Evolutionary conservation across 2,888 invertebrate genomes (phyloP).

Genomic region (Eutolmus rufibarbis): DNA sequence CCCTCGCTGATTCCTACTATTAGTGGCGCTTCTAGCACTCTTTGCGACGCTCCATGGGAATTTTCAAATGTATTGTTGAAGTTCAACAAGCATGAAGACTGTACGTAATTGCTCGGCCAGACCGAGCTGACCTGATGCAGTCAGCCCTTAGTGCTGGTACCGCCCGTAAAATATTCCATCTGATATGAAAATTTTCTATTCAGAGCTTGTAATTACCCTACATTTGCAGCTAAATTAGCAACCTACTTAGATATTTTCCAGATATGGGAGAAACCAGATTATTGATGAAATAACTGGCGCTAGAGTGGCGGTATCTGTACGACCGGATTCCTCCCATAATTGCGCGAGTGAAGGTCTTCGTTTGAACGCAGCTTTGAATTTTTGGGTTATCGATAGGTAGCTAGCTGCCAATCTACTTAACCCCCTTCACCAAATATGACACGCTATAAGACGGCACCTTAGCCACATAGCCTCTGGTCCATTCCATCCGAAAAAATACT

Average conservation of each 20-base stretch:
- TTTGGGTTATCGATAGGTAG: neutral
- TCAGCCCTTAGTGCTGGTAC: neutral
- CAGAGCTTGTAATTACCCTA: constrained; percentile 23
- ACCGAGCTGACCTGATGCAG: neutral
- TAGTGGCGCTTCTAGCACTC: neutral
- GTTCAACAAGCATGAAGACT: neutral
- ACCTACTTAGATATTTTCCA: constrained; percentile 31
- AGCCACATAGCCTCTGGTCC: neutral
- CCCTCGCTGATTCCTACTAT: neutral
- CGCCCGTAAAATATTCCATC: neutral
- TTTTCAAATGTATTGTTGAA: constrained; percentile 21
- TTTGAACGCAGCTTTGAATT: neutral
- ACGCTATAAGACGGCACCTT: neutral
- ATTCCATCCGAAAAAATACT: neutral
- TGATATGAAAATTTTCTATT: constrained; percentile 16
- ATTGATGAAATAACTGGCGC: neutral
- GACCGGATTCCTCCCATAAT: neutral
- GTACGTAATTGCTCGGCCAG: neutral
- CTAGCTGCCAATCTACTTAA: neutral
- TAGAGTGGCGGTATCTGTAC: neutral
- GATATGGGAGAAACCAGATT: constrained; percentile 19
- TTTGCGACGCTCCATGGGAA: neutral
- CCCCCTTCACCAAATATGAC: neutral
- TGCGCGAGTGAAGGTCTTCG: neutral
- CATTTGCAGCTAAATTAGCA: constrained; percentile 2